A percentile compares a stretch with the other conserved stretches of the same genome.
These are phyloP conservation scores for Heliocidaris tuberculata DNA, from an alignment of 35 echinoderm and acorn worm genomes.

Conservation along the genomic window DNA sequence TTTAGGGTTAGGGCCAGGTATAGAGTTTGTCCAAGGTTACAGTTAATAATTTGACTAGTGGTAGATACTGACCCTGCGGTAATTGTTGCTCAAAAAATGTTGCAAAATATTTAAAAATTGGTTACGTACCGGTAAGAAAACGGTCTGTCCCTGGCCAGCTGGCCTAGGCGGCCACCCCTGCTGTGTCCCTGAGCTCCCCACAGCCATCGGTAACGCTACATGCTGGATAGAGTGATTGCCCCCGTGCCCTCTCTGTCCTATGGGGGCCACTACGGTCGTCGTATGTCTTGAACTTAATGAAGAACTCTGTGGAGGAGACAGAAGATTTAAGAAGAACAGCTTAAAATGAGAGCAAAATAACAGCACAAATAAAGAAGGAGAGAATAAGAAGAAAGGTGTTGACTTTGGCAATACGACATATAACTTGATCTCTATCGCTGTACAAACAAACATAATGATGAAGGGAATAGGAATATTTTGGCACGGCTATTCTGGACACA, in stretches of 20 bases:
- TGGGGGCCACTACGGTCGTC: constrained; percentile 80
- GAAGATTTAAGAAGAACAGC: neutral
- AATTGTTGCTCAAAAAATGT: too few relatives aligned
- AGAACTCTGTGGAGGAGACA: constrained; percentile 70
- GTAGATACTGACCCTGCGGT: too few relatives aligned
- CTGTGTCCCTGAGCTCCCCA: constrained; percentile 62
- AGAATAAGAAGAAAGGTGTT: neutral
- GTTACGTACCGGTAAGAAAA: constrained; percentile 82
- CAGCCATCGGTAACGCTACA: constrained; percentile 88
- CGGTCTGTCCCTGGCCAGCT: constrained; percentile 74
- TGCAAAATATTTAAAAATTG: neutral
- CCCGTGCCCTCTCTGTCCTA: constrained; percentile 68
- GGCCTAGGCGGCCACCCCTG: constrained; percentile 86
- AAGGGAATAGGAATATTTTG: too few relatives aligned
- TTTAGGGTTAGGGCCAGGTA: too few relatives aligned
- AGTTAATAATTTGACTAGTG: too few relatives aligned
- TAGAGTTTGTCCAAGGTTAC: too few relatives aligned
- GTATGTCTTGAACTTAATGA: constrained; percentile 66
- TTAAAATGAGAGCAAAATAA: neutral
- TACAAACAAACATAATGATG: too few relatives aligned
- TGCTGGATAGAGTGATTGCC: constrained; percentile 77
- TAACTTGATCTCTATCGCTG: too few relatives aligned
- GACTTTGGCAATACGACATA: neutral
- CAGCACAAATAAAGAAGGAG: neutral
- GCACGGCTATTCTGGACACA: too few relatives aligned